A percentile compares a stretch with the other conserved stretches of the same genome.
phyloP scores from a whole-genome alignment of 2,888 invertebrate genomes.

The Hololepta plana region DNA sequence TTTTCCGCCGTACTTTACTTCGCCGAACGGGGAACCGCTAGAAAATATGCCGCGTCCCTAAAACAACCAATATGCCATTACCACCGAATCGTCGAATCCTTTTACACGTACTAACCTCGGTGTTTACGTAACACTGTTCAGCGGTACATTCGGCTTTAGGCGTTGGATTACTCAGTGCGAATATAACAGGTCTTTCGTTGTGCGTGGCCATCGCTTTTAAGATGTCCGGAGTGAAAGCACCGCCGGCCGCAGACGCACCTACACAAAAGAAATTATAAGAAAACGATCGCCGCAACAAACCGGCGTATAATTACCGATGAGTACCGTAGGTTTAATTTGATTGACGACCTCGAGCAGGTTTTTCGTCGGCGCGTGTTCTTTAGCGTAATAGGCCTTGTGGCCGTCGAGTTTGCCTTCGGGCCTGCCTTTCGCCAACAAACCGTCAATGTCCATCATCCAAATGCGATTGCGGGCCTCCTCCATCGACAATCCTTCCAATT shows the following conservation, averaged over 20 bases:
- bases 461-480: conserved; percentile 74
- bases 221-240: conserved; percentile 79
- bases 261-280: too few relatives aligned
- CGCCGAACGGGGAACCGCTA: conserved; percentile 90
- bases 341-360: conserved; percentile 64
- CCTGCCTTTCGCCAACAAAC: conserved; percentile 58
- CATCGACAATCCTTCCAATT: conserved; percentile 33
- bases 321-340: conserved; percentile 67
- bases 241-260: conserved; percentile 86
- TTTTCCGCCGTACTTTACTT: conserved; percentile 61
- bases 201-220: conserved; percentile 70
- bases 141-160: conserved; percentile 97
- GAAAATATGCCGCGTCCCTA: conserved; percentile 89
- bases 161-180: conserved; percentile 96
- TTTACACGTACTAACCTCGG: too few relatives aligned
- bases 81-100: too few relatives aligned
- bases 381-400: conserved; percentile 55
- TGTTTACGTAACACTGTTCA: conserved; percentile 78
- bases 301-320: conserved; percentile 68
- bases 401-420: conserved; percentile 45
- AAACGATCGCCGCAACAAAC: background rate
- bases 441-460: conserved; percentile 91
- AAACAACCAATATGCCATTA: conserved; percentile 3
- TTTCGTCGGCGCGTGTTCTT: conserved; percentile 60
- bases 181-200: conserved; percentile 82